These are phyloP conservation scores for Drosophila sordidula DNA, from an alignment of 2,888 invertebrate species.

Conservation along the genomic window DNA sequence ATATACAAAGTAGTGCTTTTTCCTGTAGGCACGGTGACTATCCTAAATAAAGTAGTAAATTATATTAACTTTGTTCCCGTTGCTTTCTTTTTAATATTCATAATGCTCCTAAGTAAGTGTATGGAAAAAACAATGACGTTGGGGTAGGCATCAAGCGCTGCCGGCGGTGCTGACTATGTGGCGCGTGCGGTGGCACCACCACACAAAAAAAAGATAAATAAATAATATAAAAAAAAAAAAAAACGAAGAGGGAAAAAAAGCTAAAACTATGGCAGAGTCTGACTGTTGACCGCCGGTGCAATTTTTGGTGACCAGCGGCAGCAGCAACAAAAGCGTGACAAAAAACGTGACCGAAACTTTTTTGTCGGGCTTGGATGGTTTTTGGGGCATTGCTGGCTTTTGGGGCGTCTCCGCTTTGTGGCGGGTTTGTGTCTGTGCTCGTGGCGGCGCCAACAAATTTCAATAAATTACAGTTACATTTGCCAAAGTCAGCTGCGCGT, in stretches of 20 bases:
- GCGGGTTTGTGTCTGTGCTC: constrained; percentile 60
- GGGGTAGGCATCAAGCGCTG: constrained; percentile 6
- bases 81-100: constrained; percentile 13
- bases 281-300: constrained; percentile 68
- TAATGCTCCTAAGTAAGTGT: constrained; percentile 18
- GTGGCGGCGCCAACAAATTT: constrained; percentile 71
- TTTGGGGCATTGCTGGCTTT: constrained; percentile 1
- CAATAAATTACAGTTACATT: constrained; percentile 79
- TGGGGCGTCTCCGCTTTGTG: constrained; percentile 46
- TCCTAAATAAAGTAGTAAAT: neutral
- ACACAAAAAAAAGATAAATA: constrained; percentile 3
- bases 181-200: constrained; percentile 18
- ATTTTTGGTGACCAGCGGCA: constrained; percentile 59
- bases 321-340: constrained; percentile 62
- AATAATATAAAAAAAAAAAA: neutral
- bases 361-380: constrained; percentile 37
- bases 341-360: constrained; percentile 72
- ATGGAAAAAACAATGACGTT: constrained; percentile 22
- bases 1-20: neutral
- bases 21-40: neutral
- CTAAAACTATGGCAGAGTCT: constrained; percentile 48
- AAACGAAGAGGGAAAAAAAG: constrained; percentile 7
- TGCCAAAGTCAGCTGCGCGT: constrained; percentile 62
- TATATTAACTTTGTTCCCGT: neutral
- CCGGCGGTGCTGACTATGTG: constrained; percentile 20